Evolutionary conservation across 2,888 invertebrate genomes (phyloP), one percentile per base, ranked within the genome.

Genomic region (Pristionchus exspectatus): DNA sequence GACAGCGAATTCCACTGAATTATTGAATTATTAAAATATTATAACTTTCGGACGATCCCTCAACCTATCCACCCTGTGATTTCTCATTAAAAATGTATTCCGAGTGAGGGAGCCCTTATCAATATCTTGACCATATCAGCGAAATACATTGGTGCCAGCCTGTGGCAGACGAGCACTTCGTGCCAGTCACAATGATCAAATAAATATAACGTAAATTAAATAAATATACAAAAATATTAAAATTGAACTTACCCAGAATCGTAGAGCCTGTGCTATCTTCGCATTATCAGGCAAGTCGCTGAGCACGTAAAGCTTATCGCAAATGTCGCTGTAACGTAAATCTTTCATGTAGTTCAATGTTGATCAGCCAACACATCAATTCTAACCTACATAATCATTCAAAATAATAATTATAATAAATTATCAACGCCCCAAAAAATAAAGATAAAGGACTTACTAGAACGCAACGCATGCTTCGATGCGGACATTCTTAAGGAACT

Each of bases 1-100:
- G 56, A 30, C 30, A 84, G n/a, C 84, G 84, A 84, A n/a, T 84
- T 84, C 84, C 84, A 84, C 84, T 84, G 84, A 24, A 56, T 24
- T 0, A 5, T 50, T 50, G 1, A 24, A 21, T 7, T 14, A 44
- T 77, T 44, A 69, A 69, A 69, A n/a, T 10, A 69, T 69, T 69
- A 7, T 24, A 14, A n/a, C 24, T 30, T 27, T 30, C 14, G 3
- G 24, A 4, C 59, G 59, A 59, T 59, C 59, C 59, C 59, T 59
- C 59, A 24, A 21, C 9, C 44, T 50, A 50, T 50, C 44, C 9
- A 7, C 44, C 59, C 59, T 2, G 18, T 21, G 12, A 59, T 59
- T 59, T 59, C 24, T 24, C 59, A 1, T 2, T 2, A 59, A 59
- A 1, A 59, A 21, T 59, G 59, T 59, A 59, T 21, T 18, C 59